Evolutionary conservation across 2,888 invertebrate genomes (phyloP), one percentile per base, ranked within the genome.

Genomic region (Eupithecia centaureata): DNA sequence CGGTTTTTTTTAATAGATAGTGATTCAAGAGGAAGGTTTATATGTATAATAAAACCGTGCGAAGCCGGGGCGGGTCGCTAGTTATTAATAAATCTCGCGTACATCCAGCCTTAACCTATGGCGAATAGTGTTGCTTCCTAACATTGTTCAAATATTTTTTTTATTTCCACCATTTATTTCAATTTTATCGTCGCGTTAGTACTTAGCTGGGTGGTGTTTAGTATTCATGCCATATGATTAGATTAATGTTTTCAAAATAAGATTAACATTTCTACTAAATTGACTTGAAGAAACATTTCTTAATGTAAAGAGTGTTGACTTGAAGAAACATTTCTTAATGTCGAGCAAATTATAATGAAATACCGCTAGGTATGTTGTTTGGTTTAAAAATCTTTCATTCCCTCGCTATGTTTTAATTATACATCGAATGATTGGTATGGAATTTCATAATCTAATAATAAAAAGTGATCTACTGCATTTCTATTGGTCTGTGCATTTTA

Each of bases 201-300:
- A 22, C 22, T 33, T 57, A 32, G 18, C 15, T 52, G 22, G 0
- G 12, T 30, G 57, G 30, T 57, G 12, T 33, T 5, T 57, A 57
- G 18, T 32, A 56, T 30, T 57, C 27, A 57, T 57, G 57, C 57
- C 57, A 57, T 57, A 57, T 4, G 13, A 13, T 52, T 57, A 57
- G 57, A 57, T 57, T 56, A n/a, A 47, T 47, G 8, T 7, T 22
- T 47, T 10, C 4, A 18, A 18, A 22, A 10, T 22, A 47, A 10
- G 18, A 22, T 22, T 12, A 47, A 47, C 22, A 5, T 47, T 10
- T 18, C 10, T 10, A 18, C 10, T 10, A 47, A 3, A 47, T 12
- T 3, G 47, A 22, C 10, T 42, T 42, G n/a, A n/a, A n/a, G n/a
- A n/a, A n/a, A n/a, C n/a, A n/a, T n/a, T n/a, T n/a, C n/a, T n/a